Base-by-base conservation (phyloP, 2,113 vertebrate species). In the Dromaius novaehollandiae region DNA sequence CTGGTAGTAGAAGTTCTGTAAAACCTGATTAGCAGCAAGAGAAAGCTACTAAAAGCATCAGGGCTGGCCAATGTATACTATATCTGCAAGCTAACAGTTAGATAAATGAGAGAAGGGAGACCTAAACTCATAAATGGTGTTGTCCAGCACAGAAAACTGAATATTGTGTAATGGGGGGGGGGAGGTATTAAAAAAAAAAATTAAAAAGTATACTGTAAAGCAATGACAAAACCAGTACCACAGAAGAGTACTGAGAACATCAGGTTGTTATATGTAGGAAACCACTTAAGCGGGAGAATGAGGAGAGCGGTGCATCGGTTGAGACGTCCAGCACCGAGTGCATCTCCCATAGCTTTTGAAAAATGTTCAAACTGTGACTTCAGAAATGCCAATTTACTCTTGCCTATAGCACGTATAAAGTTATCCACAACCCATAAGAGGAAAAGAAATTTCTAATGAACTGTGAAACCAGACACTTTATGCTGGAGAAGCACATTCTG, bases 391-490 rank as follows among this genome's bases (percentile, higher is more conserved):
- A 53, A 14, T 80, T 91, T 46, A 61, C 86, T 82, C 66, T 58
- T 83, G 93, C 53, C 84, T 96, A 46, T 7, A 80, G 84, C 25
- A 11, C 0, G 2, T 64, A n/a, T 74, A 63, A 89, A 93, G 71
- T 95, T 91, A 66, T 78, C 91, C 81, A 38, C 81, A 55, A 93
- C 66, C 89, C 68, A 55, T 95, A 75, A 89, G 89, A 95, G 84
- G 30, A 50, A 91, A 53, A 74, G 82, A 38, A 96, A 81, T 82
- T 92, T 77, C 36, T 83, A 63, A 86, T 94, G 97, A 81, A 26
- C 84, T 96, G 86, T 63, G 66, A 70, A 95, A 94, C 7, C 94
- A 95, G 94, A 91, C 95, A 94, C 93, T 97, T 93, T 90, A 79
- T 93, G 96, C 94, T 53, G 63, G 92, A 92, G 89, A 70, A 85